Evolutionary conservation across 1,140 invertebrate genomes (phyloP).

Genomic region (Tetranychus urticae): DNA sequence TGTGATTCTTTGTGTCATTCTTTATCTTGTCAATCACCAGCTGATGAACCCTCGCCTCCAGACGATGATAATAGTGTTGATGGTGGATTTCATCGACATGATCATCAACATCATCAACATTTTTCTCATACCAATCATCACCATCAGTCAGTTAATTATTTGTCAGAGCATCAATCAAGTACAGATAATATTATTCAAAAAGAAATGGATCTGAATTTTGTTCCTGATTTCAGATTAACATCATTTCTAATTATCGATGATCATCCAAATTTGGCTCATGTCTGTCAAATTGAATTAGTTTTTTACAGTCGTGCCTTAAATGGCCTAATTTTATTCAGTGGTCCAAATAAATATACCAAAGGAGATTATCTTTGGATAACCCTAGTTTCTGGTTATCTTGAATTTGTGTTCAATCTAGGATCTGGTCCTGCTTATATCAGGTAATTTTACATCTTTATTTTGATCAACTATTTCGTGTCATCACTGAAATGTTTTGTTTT

Average conservation of each 20-base stretch:
- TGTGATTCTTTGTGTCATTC: not conserved
- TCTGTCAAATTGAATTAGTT: constrained; percentile 60
- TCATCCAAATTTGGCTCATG: constrained; percentile 36
- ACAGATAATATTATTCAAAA: too few species aligned
- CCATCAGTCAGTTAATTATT: too few species aligned
- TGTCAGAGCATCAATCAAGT: too few species aligned
- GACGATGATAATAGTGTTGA: too few species aligned
- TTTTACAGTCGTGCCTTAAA: constrained; percentile 48
- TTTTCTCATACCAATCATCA: too few species aligned
- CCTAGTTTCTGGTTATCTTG: constrained; percentile 44
- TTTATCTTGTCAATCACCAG: not conserved
- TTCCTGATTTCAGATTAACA: not conserved
- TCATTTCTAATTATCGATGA: not conserved
- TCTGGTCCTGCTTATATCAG: constrained; percentile 68
- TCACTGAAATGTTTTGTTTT: not conserved
- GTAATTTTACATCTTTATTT: constrained; percentile 23
- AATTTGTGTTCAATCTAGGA: constrained; percentile 65
- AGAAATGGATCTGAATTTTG: not conserved
- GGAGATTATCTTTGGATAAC: constrained; percentile 59
- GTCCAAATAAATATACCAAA: constrained; percentile 40
- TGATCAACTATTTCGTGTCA: too few species aligned
- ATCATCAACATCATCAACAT: too few species aligned
- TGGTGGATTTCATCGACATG: too few species aligned
- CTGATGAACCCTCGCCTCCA: too few species aligned
- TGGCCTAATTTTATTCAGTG: constrained; percentile 42